These are phyloP conservation scores for Drosophila mauritiana DNA, from an alignment of 1,140 invertebrate species.

Conservation along the genomic window DNA sequence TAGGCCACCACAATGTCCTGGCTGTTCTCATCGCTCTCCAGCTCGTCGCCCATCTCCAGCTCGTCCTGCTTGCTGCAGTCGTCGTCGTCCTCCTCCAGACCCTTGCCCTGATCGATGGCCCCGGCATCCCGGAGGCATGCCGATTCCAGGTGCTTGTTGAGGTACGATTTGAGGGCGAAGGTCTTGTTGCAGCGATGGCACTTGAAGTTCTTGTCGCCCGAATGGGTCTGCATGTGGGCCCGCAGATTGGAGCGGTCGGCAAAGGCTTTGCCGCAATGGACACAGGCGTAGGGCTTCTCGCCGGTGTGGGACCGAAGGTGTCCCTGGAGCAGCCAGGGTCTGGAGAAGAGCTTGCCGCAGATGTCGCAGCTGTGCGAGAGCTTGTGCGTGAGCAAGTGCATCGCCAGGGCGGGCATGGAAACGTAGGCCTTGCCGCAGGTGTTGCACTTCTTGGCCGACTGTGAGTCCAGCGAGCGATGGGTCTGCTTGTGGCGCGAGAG, in stretches of 20 bases:
- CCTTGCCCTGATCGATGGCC: constrained; percentile 50
- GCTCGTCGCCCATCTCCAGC: constrained; percentile 53
- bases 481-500: constrained; percentile 98
- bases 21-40: constrained; percentile 82
- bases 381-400: constrained; percentile 98
- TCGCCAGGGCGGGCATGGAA: constrained; percentile 98
- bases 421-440: constrained; percentile 98
- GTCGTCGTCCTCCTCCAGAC: constrained; percentile 38
- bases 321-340: constrained; percentile 96
- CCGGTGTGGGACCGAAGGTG: constrained; percentile 89
- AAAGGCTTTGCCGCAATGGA: constrained; percentile 88
- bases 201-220: constrained; percentile 94
- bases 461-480: constrained; percentile 96
- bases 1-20: constrained; percentile 84
- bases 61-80: constrained; percentile 53
- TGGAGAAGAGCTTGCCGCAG: constrained; percentile 96
- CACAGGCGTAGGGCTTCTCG: constrained; percentile 88
- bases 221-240: constrained; percentile 97
- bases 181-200: constrained; percentile 95
- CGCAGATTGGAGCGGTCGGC: constrained; percentile 92
- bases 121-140: constrained; percentile 88
- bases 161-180: constrained; percentile 98
- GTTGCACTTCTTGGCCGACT: constrained; percentile 96
- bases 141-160: constrained; percentile 98
- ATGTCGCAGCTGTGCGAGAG: constrained; percentile 95